Evolutionary conservation across 2,113 vertebrate species (phyloP).

Genomic region (Dendrocopos noguchii): DNA sequence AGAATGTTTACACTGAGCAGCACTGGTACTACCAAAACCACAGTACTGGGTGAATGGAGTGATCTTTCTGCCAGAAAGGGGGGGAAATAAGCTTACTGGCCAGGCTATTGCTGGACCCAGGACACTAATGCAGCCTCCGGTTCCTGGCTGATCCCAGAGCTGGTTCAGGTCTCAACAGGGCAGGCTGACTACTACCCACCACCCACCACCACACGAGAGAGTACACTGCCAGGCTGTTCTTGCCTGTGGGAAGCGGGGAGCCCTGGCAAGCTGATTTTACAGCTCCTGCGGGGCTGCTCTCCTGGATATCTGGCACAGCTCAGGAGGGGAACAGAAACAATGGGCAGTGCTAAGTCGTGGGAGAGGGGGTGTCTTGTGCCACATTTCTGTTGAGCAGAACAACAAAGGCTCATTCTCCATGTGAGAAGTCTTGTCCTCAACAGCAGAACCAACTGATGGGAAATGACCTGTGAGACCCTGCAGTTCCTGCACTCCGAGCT

Average conservation of each 20-base stretch:
- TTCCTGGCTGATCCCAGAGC: not conserved
- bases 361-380: no score
- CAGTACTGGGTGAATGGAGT: not conserved
- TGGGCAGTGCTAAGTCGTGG: no score
- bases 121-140: not conserved
- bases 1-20: not conserved
- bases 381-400: no score
- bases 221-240: not conserved
- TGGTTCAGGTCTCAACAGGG: not conserved
- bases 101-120: not conserved
- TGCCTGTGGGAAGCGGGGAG: not conserved
- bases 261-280: not conserved
- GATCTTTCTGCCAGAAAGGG: not conserved
- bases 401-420: no score
- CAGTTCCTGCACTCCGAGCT: no score
- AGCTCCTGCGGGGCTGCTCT: not conserved
- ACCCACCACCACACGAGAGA: not conserved
- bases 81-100: not conserved
- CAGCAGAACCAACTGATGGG: no score
- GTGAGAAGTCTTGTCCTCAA: no score
- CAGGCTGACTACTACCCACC: not conserved
- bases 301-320: no score
- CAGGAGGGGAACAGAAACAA: no score
- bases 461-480: no score
- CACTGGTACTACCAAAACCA: not conserved